Evolutionary conservation across 2,888 invertebrate species (phyloP).

Genomic region (Macroteleia sp.): DNA sequence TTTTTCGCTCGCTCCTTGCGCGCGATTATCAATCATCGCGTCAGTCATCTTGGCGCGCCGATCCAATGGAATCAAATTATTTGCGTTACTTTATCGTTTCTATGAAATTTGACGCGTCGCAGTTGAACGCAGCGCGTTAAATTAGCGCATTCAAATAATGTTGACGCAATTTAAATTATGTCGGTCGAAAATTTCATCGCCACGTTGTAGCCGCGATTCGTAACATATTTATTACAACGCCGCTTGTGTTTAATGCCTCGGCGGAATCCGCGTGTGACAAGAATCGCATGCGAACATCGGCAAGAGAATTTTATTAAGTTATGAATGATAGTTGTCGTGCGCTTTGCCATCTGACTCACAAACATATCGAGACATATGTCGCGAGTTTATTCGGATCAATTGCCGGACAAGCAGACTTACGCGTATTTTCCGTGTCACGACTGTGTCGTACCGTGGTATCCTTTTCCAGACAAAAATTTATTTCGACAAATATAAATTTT

Average conservation of each 20-base stretch:
- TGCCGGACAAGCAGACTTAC: too few species aligned
- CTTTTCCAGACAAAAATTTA: too few species aligned
- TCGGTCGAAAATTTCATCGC: neutral
- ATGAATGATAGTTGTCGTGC: conserved; percentile 20
- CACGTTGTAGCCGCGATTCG: neutral
- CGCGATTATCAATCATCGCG: conserved; percentile 25
- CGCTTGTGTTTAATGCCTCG: neutral
- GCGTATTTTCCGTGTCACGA: too few species aligned
- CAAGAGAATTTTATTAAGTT: conserved; percentile 27
- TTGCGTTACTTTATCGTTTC: conserved; percentile 18
- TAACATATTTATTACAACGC: neutral
- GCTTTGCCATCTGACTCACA: conserved; percentile 19
- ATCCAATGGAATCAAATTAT: conserved; percentile 9
- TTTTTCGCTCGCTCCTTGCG: conserved; percentile 9
- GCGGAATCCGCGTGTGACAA: conserved; percentile 14
- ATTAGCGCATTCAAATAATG: conserved; percentile 22
- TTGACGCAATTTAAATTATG: conserved; percentile 15
- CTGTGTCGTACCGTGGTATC: too few species aligned
- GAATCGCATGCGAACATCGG: conserved; percentile 4
- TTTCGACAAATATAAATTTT: too few species aligned
- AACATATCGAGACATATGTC: conserved; percentile 26
- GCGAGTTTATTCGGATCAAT: conserved; percentile 22
- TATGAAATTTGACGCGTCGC: conserved; percentile 15
- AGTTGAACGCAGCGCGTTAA: conserved; percentile 15
- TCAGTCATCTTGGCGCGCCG: neutral